Percentiles rank a stretch among this genome's conserved stretches.
phyloP scores from a whole-genome alignment of 2,113 vertebrate genomes.

The Gadus macrocephalus region DNA sequence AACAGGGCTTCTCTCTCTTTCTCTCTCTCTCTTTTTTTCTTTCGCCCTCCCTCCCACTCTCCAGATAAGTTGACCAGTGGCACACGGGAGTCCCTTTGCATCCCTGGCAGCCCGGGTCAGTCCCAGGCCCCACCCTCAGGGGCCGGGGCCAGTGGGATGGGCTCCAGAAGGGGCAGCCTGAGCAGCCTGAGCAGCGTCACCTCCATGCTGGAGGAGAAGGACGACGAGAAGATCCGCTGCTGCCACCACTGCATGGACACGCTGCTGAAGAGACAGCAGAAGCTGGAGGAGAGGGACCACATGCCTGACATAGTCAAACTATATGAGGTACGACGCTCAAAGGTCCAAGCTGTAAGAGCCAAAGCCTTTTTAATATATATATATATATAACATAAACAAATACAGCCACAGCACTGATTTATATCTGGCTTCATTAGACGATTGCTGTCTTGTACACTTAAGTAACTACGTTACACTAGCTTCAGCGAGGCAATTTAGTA shows the following conservation, averaged over 20 bases:
- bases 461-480: no score
- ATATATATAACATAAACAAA: no score
- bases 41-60: neutral
- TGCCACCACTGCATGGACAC: constrained; percentile 91
- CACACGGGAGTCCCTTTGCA: constrained; percentile 80
- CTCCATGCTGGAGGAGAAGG: constrained; percentile 91
- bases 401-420: no score
- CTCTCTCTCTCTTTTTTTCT: neutral
- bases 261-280: constrained; percentile 84
- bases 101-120: constrained; percentile 77
- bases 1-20: neutral
- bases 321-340: constrained; percentile 79
- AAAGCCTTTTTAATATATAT: no score
- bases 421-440: no score
- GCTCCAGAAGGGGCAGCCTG: constrained; percentile 85
- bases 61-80: constrained; percentile 88
- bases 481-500: no score
- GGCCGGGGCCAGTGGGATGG: constrained; percentile 64
- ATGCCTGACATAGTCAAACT: constrained; percentile 85
- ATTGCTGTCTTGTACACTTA: no score
- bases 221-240: constrained; percentile 91
- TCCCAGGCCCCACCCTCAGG: constrained; percentile 53
- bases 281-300: constrained; percentile 86
- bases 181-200: constrained; percentile 90
- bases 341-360: no score